phyloP scores from a whole-genome alignment of 1,140 invertebrate species.

The Cydia strobilella region DNA sequence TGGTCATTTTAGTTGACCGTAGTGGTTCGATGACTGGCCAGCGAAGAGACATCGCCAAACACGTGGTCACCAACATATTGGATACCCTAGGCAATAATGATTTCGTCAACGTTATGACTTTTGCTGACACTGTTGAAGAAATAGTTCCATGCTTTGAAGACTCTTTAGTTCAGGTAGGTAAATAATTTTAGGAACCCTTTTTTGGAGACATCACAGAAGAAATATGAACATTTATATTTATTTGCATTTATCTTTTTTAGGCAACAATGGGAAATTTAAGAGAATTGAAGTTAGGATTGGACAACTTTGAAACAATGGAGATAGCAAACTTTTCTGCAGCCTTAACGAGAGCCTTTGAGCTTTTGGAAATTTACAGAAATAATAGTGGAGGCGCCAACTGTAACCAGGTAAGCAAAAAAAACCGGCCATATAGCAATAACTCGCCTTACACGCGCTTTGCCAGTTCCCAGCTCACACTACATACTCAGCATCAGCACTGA shows the following conservation, averaged over 20 bases:
- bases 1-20: conserved; percentile 96
- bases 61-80: conserved; percentile 96
- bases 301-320: conserved; percentile 88
- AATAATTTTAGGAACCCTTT: conserved; percentile 32
- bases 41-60: conserved; percentile 94
- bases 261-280: conserved; percentile 94
- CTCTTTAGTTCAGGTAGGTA: conserved; percentile 92
- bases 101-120: conserved; percentile 97
- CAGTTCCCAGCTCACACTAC: too few relatives aligned
- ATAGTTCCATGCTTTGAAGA: conserved; percentile 94
- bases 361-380: conserved; percentile 85
- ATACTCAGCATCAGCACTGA: too few relatives aligned
- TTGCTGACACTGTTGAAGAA: conserved; percentile 87
- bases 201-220: not conserved
- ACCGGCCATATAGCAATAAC: not conserved
- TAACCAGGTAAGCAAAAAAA: conserved; percentile 75
- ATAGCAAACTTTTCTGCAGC: conserved; percentile 98
- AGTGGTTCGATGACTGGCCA: conserved; percentile 99
- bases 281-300: conserved; percentile 90
- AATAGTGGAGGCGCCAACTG: conserved; percentile 83
- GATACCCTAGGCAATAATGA: conserved; percentile 99
- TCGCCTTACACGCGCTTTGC: too few relatives aligned
- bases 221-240: not conserved
- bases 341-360: conserved; percentile 93
- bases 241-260: conserved; percentile 68